These are phyloP conservation scores for Pocillopora damicornis DNA, from an alignment of 64 coral and sea anemone species.

Conservation along the genomic window DNA sequence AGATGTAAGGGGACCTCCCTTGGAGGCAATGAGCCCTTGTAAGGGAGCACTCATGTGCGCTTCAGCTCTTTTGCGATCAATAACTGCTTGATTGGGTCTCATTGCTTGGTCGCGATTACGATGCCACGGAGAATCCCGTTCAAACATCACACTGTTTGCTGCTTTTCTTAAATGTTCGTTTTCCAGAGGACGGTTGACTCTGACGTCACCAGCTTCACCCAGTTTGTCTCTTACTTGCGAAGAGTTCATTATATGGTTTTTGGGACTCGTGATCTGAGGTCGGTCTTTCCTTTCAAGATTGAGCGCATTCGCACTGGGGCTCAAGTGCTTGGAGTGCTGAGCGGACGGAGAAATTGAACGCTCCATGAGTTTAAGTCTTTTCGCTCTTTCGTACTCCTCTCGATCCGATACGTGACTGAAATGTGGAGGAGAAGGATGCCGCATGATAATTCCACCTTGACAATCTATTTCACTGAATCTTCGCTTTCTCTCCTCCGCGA, in stretches of 20 bases:
- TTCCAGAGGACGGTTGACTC: constrained; percentile 58
- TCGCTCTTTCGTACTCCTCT: constrained; percentile 70
- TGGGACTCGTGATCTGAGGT: constrained; percentile 14
- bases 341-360: constrained; percentile 35
- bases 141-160: constrained; percentile 46
- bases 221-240: constrained; percentile 21
- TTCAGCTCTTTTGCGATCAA: constrained; percentile 47
- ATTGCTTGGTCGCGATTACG: constrained; percentile 58
- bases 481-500: constrained; percentile 66
- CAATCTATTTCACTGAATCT: constrained; percentile 61
- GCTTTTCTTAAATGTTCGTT: constrained; percentile 53
- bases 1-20: constrained; percentile 49
- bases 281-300: constrained; percentile 41
- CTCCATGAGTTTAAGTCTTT: constrained; percentile 68
- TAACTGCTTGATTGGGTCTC: constrained; percentile 43
- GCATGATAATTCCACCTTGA: constrained; percentile 41
- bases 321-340: constrained; percentile 39
- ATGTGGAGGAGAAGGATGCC: constrained; percentile 56
- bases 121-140: constrained; percentile 74
- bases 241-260: neutral
- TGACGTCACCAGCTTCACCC: constrained; percentile 16
- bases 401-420: constrained; percentile 56
- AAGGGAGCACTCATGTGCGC: constrained; percentile 14
- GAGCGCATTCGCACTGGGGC: neutral
- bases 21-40: constrained; percentile 54